phyloP scores from a whole-genome alignment of 2,888 invertebrate species.

The Byasa hedistus region DNA sequence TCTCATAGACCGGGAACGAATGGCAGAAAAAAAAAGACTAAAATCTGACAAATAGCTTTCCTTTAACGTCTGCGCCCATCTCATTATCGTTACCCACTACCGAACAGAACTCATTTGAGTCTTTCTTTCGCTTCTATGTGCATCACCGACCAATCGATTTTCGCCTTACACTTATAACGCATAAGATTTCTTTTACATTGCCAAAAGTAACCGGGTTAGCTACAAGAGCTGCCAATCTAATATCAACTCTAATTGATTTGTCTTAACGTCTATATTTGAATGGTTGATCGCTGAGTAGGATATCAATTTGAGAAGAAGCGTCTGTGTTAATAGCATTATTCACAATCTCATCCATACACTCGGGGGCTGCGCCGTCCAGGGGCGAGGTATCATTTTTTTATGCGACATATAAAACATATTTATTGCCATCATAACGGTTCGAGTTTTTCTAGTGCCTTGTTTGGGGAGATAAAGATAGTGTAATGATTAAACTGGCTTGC shows the following conservation, averaged over 20 bases:
- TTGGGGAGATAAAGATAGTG: conserved; percentile 65
- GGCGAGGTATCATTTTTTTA: conserved; percentile 75
- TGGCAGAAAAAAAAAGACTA: conserved; percentile 72
- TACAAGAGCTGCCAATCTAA: conserved; percentile 35
- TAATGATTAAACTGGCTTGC: conserved; percentile 25
- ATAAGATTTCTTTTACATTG: conserved; percentile 45
- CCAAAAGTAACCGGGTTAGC: conserved; percentile 43
- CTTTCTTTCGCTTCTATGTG: conserved; percentile 62
- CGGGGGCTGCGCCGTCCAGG: conserved; percentile 74
- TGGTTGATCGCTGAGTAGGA: conserved; percentile 51
- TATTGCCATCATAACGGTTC: conserved; percentile 77
- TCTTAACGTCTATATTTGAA: conserved; percentile 47
- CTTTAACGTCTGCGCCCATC: conserved; percentile 80
- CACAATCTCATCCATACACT: conserved; percentile 80
- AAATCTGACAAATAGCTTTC: conserved; percentile 80
- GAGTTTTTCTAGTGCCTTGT: conserved; percentile 70
- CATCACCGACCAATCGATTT: conserved; percentile 39
- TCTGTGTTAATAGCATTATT: conserved; percentile 81
- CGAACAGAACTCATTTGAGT: conserved; percentile 77
- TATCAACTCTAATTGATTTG: conserved; percentile 39
- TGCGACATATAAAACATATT: conserved; percentile 80
- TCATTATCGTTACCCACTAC: conserved; percentile 79
- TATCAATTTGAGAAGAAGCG: conserved; percentile 80
- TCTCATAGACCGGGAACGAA: conserved; percentile 73
- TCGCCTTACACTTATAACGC: conserved; percentile 38